phyloP scores from a whole-genome alignment of 2,888 invertebrate genomes.

The Lottia scabra region DNA sequence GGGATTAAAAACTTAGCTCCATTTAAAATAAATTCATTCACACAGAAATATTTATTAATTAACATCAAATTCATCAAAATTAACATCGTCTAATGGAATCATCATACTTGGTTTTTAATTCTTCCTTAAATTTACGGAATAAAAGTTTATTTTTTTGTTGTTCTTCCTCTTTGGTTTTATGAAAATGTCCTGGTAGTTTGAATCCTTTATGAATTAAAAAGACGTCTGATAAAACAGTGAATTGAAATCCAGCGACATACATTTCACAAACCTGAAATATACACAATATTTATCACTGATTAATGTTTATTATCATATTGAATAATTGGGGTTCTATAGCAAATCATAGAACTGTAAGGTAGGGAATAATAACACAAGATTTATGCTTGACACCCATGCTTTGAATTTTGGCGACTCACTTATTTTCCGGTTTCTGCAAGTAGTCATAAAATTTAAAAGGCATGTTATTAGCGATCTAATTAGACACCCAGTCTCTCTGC shows the following conservation, averaged over 20 bases:
- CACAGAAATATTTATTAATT: not conserved
- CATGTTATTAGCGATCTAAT: too few species aligned
- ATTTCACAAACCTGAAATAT: slow-evolving; percentile 73
- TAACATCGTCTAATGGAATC: slow-evolving; percentile 71
- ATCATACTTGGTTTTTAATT: slow-evolving; percentile 73
- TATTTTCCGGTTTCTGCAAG: too few species aligned
- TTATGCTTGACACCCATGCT: too few species aligned
- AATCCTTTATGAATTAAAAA: slow-evolving; percentile 74
- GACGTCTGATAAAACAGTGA: slow-evolving; percentile 73
- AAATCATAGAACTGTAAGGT: too few species aligned
- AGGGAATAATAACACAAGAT: too few species aligned
- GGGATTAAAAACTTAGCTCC: too few species aligned
- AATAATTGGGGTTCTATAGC: too few species aligned
- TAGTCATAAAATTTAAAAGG: too few species aligned
- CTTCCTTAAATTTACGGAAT: slow-evolving; percentile 72
- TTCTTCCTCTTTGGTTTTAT: slow-evolving; percentile 71
- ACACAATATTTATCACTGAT: not conserved
- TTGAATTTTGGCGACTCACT: too few species aligned
- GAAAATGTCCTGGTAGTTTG: slow-evolving; percentile 71
- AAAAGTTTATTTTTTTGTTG: slow-evolving; percentile 71
- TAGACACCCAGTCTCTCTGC: too few species aligned
- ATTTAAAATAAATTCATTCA: not conserved
- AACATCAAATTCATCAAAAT: not conserved
- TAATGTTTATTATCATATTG: too few species aligned
- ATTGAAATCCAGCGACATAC: slow-evolving; percentile 73